A percentile compares a stretch with the other conserved stretches of the same genome.
These are phyloP conservation scores for Vulpes vulpes DNA, from an alignment of 2,113 vertebrate genomes.

Conservation along the genomic window DNA sequence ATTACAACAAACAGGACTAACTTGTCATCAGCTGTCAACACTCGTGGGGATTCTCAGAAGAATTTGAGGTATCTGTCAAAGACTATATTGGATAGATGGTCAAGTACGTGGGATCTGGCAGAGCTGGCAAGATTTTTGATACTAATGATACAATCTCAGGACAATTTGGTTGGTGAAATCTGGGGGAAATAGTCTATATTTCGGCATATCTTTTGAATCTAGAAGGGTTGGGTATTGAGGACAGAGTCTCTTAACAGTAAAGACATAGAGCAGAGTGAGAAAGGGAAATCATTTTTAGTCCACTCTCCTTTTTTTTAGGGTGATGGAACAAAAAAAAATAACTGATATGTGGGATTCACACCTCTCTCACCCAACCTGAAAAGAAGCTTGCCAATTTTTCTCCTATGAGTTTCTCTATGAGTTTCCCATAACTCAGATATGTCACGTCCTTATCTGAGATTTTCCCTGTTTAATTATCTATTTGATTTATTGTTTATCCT, in stretches of 20 bases:
- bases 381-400: neutral
- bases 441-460: neutral
- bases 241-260: neutral
- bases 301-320: neutral
- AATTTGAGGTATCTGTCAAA: neutral
- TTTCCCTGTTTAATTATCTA: neutral
- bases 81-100: neutral
- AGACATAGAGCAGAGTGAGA: neutral
- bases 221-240: neutral
- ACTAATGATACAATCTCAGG: neutral
- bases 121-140: neutral
- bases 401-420: neutral
- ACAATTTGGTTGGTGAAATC: neutral
- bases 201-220: slow-evolving; percentile 5
- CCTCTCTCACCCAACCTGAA: neutral
- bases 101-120: slow-evolving; percentile 11
- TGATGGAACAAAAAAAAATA: neutral
- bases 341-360: neutral
- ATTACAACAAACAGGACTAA: neutral
- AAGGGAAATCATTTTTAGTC: neutral
- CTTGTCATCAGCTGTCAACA: neutral
- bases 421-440: neutral
- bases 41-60: neutral
- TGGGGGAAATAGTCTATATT: neutral
- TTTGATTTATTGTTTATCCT: neutral